Evolutionary conservation across 2,888 invertebrate species (phyloP).

Genomic region (Drosophila atroscutellata): DNA sequence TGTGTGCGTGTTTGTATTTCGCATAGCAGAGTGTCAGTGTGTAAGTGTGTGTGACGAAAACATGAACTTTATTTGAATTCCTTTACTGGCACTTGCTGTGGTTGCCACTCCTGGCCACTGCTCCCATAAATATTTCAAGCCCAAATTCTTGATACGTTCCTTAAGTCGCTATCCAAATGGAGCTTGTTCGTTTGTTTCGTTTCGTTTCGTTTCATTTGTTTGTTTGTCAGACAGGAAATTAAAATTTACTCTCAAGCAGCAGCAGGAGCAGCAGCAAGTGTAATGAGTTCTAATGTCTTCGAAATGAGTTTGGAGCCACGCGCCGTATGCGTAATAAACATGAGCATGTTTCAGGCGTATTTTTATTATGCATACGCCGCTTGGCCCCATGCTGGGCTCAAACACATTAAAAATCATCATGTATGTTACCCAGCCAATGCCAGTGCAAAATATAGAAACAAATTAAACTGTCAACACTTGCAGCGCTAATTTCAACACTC

Average conservation of each 20-base stretch:
- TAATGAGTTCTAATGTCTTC: slow-evolving; percentile 65
- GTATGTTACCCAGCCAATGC: slow-evolving; percentile 1
- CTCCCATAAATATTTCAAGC: slow-evolving; percentile 20
- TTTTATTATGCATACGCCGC: slow-evolving; percentile 26
- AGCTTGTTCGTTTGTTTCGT: slow-evolving; percentile 20
- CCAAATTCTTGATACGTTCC: slow-evolving; percentile 32
- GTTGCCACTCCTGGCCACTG: slow-evolving; percentile 50
- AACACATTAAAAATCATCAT: slow-evolving; percentile 2
- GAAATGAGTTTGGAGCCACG: slow-evolving; percentile 35
- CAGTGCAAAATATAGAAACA: slow-evolving; percentile 30
- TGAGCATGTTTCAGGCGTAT: slow-evolving; percentile 20
- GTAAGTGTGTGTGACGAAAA: slow-evolving; percentile 55
- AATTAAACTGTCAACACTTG: slow-evolving; percentile 41
- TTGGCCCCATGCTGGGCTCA: slow-evolving; percentile 2
- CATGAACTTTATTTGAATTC: slow-evolving; percentile 80
- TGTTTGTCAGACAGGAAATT: slow-evolving; percentile 69
- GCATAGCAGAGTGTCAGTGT: slow-evolving; percentile 12
- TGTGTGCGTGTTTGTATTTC: slow-evolving; percentile 23
- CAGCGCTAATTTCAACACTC: slow-evolving; percentile 44
- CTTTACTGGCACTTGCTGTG: slow-evolving; percentile 67
- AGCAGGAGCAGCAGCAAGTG: slow-evolving; percentile 42
- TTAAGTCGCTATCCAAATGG: slow-evolving; percentile 25
- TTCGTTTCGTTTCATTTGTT: slow-evolving; percentile 19
- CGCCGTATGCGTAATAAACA: slow-evolving; percentile 43
- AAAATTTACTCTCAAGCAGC: slow-evolving; percentile 60